Conservation (phyloP, 2,797 vertebrate species). For the Poeciliopsis paucimaculata region DNA sequence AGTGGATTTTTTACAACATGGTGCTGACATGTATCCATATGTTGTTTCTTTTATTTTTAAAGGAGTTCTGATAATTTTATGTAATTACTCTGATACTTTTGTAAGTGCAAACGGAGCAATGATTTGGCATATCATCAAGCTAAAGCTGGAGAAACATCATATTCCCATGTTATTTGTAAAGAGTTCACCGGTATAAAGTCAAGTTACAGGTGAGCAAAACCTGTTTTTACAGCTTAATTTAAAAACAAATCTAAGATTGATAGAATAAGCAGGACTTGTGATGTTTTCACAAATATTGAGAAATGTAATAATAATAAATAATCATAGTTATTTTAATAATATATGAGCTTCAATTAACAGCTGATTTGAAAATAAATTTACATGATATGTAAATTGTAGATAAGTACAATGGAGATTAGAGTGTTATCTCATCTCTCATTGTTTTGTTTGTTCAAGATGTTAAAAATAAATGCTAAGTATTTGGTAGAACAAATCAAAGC, state of each 20-base stretch:
- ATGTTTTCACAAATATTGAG: constrained; percentile 1
- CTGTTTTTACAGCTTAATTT: not conserved
- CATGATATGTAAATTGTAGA: not conserved
- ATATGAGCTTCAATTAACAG: not conserved
- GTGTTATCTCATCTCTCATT: not conserved
- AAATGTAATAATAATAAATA: constrained; percentile 5
- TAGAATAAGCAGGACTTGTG: not conserved
- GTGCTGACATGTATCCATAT: constrained; percentile 30
- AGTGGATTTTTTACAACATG: constrained; percentile 36
- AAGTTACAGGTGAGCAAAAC: not conserved
- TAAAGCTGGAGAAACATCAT: not conserved
- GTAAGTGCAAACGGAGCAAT: constrained; percentile 3
- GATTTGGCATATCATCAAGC: not conserved
- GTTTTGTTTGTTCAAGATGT: constrained; percentile 5
- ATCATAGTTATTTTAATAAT: not conserved
- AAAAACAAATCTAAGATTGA: not conserved
- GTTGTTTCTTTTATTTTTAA: constrained; percentile 36
- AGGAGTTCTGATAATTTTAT: constrained; percentile 18
- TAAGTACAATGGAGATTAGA: not conserved
- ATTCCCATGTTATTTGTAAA: not conserved
- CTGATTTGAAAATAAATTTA: not conserved
- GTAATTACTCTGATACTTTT: constrained; percentile 2
- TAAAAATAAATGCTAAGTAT: constrained; percentile 18
- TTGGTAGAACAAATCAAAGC: constrained; percentile 17
- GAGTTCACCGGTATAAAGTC: not conserved